Conservation (phyloP, 2,888 invertebrate genomes). For the Sabellastarte sp. region DNA sequence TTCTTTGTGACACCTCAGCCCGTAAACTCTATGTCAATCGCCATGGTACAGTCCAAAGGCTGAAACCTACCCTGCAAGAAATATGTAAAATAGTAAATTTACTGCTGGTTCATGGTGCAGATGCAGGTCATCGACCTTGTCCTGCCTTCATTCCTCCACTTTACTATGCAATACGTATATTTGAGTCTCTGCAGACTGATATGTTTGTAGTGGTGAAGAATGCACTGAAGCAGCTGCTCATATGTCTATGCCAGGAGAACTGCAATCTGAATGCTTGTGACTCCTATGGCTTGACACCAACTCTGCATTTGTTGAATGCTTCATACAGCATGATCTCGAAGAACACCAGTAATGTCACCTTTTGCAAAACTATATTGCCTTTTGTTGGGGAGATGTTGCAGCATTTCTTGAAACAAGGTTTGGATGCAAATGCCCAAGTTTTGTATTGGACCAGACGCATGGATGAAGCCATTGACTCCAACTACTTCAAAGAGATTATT, state of each 20-base stretch:
- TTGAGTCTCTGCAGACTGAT: conserved; percentile 32
- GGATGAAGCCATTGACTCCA: conserved; percentile 30
- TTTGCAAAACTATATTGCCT: conserved; percentile 28
- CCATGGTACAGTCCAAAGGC: conserved; percentile 29
- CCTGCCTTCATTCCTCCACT: conserved; percentile 28
- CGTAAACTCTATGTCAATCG: conserved; percentile 29
- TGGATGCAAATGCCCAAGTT: conserved; percentile 25
- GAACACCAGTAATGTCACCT: conserved; percentile 19
- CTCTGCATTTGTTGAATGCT: conserved; percentile 25
- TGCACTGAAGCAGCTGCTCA: conserved; percentile 27
- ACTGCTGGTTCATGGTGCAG: conserved; percentile 29
- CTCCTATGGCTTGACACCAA: conserved; percentile 28
- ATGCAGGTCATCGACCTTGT: conserved; percentile 20
- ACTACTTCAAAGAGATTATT: conserved; percentile 30
- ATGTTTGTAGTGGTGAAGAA: conserved; percentile 33
- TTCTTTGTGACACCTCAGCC: conserved; percentile 24
- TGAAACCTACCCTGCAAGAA: conserved; percentile 30
- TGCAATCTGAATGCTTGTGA: conserved; percentile 28
- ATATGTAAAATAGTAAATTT: conserved; percentile 31
- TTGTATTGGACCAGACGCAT: conserved; percentile 29
- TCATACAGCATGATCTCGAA: conserved; percentile 25
- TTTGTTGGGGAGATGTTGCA: conserved; percentile 26
- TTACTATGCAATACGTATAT: conserved; percentile 33
- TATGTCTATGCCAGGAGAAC: conserved; percentile 27
- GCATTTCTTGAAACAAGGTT: conserved; percentile 26